Conservation (phyloP, 1,140 invertebrate genomes). For the Caenorhabditis brenneri region DNA sequence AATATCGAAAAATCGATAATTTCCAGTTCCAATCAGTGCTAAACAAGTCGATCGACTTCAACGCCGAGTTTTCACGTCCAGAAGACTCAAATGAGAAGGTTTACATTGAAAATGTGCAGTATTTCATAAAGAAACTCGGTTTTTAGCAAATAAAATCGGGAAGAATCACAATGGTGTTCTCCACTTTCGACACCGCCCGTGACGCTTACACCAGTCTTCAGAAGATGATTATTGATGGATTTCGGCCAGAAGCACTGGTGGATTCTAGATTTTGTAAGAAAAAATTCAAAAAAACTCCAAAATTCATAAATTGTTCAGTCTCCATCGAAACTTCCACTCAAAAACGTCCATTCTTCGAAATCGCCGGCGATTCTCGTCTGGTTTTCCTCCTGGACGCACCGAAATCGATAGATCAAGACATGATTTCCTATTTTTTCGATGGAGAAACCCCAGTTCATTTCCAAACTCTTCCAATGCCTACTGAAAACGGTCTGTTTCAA, state of each 20-base stretch:
- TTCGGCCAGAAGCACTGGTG: not conserved
- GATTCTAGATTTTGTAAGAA: conserved; percentile 1
- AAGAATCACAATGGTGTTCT: not conserved
- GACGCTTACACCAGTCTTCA: conserved; percentile 8
- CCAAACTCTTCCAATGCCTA: not conserved
- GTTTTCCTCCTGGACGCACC: conserved; percentile 32
- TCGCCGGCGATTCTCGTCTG: not conserved
- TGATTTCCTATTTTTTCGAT: conserved; percentile 20
- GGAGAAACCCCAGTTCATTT: not conserved
- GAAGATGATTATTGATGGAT: conserved; percentile 15
- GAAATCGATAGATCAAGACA: not conserved
- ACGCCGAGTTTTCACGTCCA: not conserved
- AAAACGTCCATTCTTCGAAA: not conserved
- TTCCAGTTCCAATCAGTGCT: conserved; percentile 20
- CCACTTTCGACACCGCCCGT: not conserved
- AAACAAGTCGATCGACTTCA: not conserved
- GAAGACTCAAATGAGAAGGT: conserved; percentile 13
- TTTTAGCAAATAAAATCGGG: conserved; percentile 33
- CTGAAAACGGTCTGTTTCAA: not conserved
- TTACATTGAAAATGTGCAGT: not conserved
- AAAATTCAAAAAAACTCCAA: not conserved
- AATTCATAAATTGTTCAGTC: not conserved
- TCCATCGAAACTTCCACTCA: not conserved
- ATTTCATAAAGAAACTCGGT: not conserved
- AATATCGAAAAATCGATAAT: not conserved